A percentile compares a stretch with the other conserved stretches of the same genome.
These are phyloP conservation scores for Streblospio benedicti DNA, from an alignment of 1,140 invertebrate species.

Conservation along the genomic window DNA sequence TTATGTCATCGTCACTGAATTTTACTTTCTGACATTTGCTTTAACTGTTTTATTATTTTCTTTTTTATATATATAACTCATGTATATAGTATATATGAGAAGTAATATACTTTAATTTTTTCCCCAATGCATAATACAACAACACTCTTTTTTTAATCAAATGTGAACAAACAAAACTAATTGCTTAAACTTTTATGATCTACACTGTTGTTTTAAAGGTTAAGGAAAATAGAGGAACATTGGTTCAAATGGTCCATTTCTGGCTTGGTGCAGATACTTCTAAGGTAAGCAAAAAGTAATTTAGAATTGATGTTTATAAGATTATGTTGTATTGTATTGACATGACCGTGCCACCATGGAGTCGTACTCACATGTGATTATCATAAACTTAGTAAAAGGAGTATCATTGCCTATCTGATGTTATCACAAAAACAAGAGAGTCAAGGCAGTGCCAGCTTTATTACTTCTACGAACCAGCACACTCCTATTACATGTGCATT, in stretches of 20 bases:
- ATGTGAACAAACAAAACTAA: background rate
- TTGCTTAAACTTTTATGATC: background rate
- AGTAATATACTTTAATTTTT: background rate
- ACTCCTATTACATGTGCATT: no score
- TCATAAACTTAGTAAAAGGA: no score
- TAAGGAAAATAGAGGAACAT: slow-evolving; percentile 46
- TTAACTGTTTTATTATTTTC: background rate
- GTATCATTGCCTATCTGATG: no score
- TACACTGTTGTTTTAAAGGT: slow-evolving; percentile 26
- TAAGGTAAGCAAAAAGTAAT: slow-evolving; percentile 50
- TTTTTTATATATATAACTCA: background rate
- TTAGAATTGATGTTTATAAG: background rate
- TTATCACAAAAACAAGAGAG: no score
- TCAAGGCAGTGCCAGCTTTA: no score
- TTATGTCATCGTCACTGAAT: no score
- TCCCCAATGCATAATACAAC: background rate
- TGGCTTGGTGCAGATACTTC: slow-evolving; percentile 74
- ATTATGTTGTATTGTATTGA: no score
- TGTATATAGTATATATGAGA: background rate
- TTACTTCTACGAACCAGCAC: no score
- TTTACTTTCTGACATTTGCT: no score
- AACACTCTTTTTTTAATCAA: background rate
- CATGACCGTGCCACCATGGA: no score
- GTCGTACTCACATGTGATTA: no score
- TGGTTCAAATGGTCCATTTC: slow-evolving; percentile 80